These are phyloP conservation scores for Melieria picta DNA, from an alignment of 2,888 invertebrate species.

Conservation along the genomic window DNA sequence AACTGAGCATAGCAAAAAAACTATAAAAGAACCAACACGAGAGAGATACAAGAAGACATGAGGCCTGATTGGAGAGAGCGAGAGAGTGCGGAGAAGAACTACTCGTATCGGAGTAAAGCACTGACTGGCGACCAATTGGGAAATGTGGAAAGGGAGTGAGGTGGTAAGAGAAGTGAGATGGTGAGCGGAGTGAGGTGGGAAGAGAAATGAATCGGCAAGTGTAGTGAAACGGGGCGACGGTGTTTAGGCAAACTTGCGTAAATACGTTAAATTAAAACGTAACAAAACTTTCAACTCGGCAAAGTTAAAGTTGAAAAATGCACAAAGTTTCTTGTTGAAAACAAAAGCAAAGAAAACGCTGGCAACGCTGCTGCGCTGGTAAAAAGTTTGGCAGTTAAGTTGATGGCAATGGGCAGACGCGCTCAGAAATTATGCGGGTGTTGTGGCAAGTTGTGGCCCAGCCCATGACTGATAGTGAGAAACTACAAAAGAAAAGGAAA, in stretches of 20 bases:
- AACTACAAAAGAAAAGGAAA: not conserved
- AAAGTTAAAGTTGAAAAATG: constrained; percentile 31
- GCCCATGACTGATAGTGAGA: not conserved
- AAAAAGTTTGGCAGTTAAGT: constrained; percentile 10
- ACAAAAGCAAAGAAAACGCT: not conserved
- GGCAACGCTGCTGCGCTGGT: not conserved
- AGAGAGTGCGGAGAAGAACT: not conserved
- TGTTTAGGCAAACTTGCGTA: constrained; percentile 8
- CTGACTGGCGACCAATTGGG: too few relatives aligned
- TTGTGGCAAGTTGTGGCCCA: constrained; percentile 22
- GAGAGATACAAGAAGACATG: constrained; percentile 12
- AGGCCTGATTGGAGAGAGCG: not conserved
- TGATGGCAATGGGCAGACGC: not conserved
- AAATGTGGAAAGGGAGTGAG: too few relatives aligned
- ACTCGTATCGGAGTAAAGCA: too few relatives aligned
- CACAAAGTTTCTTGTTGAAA: constrained; percentile 17
- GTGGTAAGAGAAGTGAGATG: too few relatives aligned
- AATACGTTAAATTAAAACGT: constrained; percentile 31
- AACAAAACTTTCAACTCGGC: constrained; percentile 27
- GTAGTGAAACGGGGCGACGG: not conserved
- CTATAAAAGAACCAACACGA: not conserved
- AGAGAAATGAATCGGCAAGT: not conserved
- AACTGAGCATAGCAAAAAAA: constrained; percentile 13
- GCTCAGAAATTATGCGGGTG: constrained; percentile 20
- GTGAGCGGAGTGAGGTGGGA: too few relatives aligned